Conservation (phyloP, 2,113 vertebrate species). For the Cavia aperea region DNA sequence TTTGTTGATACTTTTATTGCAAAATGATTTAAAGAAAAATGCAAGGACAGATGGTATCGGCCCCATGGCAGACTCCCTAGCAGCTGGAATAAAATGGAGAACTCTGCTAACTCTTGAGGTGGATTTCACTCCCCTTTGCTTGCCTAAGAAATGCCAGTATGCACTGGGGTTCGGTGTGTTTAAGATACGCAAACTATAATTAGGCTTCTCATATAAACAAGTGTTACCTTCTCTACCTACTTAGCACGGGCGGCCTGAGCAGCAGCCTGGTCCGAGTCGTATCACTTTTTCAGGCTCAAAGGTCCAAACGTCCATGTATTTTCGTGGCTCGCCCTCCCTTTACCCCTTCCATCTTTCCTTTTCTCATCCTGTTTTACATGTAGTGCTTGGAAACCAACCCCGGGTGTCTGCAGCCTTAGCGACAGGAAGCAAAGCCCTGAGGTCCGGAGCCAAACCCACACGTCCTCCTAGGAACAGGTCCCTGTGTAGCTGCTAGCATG, state of each 20-base stretch:
- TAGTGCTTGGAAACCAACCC: background rate
- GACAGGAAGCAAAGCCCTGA: background rate
- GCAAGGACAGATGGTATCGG: background rate
- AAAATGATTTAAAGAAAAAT: background rate
- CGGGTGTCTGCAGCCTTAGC: background rate
- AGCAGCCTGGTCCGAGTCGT: background rate
- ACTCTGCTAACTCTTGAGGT: background rate
- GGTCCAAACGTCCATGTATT: background rate
- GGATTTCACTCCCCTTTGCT: background rate
- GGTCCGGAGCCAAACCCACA: background rate
- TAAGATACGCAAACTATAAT: background rate
- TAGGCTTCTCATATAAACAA: background rate
- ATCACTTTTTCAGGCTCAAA: constrained; percentile 16
- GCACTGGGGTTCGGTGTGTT: background rate
- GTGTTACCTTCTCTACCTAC: background rate
- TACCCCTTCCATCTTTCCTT: background rate
- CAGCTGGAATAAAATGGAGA: background rate
- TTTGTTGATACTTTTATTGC: background rate
- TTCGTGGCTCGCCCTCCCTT: background rate
- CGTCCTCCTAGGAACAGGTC: background rate
- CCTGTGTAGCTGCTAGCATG: background rate
- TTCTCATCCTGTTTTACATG: background rate
- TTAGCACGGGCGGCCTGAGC: background rate
- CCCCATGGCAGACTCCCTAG: background rate
- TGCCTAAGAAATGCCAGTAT: background rate